phyloP scores from a whole-genome alignment of 2,113 vertebrate species.

The Salvelinus fontinalis region DNA sequence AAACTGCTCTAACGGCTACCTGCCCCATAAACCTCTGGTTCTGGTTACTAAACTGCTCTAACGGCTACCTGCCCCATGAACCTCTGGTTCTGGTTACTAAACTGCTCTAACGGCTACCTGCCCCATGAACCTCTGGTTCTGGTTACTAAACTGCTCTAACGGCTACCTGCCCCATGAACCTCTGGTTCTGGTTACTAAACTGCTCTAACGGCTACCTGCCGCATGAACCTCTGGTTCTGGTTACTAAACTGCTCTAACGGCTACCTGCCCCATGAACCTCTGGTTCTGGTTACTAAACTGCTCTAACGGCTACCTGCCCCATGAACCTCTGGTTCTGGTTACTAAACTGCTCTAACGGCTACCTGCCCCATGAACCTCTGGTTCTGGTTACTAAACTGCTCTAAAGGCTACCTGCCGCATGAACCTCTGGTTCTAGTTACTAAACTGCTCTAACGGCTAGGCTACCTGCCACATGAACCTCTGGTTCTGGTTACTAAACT shows the following conservation, averaged over 20 bases:
- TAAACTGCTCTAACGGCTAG: conserved; percentile 61
- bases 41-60: conserved; percentile 65
- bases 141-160: conserved; percentile 67
- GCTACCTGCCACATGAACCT: too few relatives aligned
- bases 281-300: conserved; percentile 67
- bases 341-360: conserved; percentile 62
- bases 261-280: too few relatives aligned
- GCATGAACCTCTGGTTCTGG: conserved; percentile 45
- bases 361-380: neutral
- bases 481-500: conserved; percentile 67
- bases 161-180: too few relatives aligned
- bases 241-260: conserved; percentile 66
- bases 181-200: conserved; percentile 66
- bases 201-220: conserved; percentile 35
- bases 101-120: conserved; percentile 46
- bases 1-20: conserved; percentile 61
- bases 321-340: conserved; percentile 55
- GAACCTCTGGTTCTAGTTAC: conserved; percentile 59
- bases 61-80: too few relatives aligned
- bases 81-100: conserved; percentile 65
- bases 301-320: conserved; percentile 28
- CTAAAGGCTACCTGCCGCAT: conserved; percentile 7
- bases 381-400: conserved; percentile 67
- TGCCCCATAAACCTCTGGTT: conserved; percentile 29
- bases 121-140: conserved; percentile 34